These are phyloP conservation scores for Rutilus rutilus DNA, from an alignment of 2,113 vertebrate species.

Conservation along the genomic window DNA sequence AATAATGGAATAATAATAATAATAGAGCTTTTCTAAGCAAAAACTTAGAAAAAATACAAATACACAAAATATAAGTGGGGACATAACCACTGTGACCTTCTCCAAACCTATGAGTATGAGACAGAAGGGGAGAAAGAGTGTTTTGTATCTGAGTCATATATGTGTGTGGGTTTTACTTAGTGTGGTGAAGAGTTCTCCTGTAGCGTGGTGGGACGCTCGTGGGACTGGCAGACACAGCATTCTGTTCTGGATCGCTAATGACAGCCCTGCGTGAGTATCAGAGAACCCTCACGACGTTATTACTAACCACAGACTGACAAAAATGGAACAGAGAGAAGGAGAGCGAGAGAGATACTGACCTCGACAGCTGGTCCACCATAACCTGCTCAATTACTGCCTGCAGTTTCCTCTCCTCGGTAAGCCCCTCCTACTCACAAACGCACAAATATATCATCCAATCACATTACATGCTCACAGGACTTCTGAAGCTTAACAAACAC, in stretches of 20 bases:
- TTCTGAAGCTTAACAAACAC: slow-evolving; percentile 10
- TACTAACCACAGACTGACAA: slow-evolving; percentile 30
- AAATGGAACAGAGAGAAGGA: neutral
- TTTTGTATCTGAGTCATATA: slow-evolving; percentile 13
- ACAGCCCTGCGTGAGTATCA: slow-evolving; percentile 73
- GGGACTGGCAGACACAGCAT: slow-evolving; percentile 47
- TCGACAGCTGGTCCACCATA: slow-evolving; percentile 81
- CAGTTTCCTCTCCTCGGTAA: slow-evolving; percentile 77
- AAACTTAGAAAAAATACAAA: neutral
- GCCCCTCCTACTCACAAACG: slow-evolving; percentile 71
- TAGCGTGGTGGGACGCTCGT: slow-evolving; percentile 46
- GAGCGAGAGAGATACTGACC: slow-evolving; percentile 65
- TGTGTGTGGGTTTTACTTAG: slow-evolving; percentile 44
- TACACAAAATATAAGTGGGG: neutral
- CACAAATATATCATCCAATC: slow-evolving; percentile 24
- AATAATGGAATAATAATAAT: neutral
- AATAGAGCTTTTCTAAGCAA: neutral
- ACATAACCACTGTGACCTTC: slow-evolving; percentile 13
- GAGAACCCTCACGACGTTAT: slow-evolving; percentile 34
- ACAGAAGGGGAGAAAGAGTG: slow-evolving; percentile 7
- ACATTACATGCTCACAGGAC: neutral
- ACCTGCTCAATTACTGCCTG: slow-evolving; percentile 81
- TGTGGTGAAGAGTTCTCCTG: slow-evolving; percentile 55
- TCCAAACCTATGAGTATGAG: neutral
- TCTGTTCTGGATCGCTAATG: slow-evolving; percentile 84